Percentiles rank a stretch among this genome's conserved stretches.
phyloP scores from a whole-genome alignment of 2,797 vertebrate species.

The Pelobates cultripes region DNA sequence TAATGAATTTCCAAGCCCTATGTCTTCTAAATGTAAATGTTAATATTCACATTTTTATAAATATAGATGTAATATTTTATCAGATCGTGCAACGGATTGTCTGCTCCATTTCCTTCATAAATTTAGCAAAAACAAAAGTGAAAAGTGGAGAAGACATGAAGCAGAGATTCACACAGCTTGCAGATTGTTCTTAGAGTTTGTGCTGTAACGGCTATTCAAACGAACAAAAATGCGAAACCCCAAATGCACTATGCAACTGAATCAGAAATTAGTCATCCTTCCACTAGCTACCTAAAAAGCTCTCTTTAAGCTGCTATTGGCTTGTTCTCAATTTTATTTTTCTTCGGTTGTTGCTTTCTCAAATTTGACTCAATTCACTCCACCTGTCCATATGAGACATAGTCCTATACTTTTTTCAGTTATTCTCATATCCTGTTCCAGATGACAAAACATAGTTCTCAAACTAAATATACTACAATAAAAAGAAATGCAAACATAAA shows the following conservation, averaged over 20 bases:
- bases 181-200: constrained; percentile 35
- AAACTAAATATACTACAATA: background rate
- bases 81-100: background rate
- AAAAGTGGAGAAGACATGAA: background rate
- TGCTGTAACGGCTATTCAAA: constrained; percentile 42
- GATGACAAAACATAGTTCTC: constrained; percentile 19
- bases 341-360: background rate
- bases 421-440: constrained; percentile 41
- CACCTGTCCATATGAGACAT: constrained; percentile 31
- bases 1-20: too few relatives aligned
- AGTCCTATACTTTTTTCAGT: constrained; percentile 12
- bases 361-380: constrained; percentile 40
- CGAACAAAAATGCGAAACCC: constrained; percentile 33
- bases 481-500: too few relatives aligned
- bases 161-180: background rate
- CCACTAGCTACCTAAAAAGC: constrained; percentile 24
- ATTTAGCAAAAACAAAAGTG: constrained; percentile 52
- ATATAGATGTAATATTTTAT: background rate
- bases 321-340: constrained; percentile 6
- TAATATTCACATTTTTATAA: too few relatives aligned
- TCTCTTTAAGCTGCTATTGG: constrained; percentile 5
- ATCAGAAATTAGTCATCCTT: constrained; percentile 35
- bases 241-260: constrained; percentile 46
- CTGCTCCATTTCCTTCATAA: background rate
- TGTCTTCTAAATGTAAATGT: too few relatives aligned